Evolutionary conservation across 2,888 invertebrate species (phyloP), one percentile per base, ranked within the genome.

Genomic region (Steinernema scapterisci): DNA sequence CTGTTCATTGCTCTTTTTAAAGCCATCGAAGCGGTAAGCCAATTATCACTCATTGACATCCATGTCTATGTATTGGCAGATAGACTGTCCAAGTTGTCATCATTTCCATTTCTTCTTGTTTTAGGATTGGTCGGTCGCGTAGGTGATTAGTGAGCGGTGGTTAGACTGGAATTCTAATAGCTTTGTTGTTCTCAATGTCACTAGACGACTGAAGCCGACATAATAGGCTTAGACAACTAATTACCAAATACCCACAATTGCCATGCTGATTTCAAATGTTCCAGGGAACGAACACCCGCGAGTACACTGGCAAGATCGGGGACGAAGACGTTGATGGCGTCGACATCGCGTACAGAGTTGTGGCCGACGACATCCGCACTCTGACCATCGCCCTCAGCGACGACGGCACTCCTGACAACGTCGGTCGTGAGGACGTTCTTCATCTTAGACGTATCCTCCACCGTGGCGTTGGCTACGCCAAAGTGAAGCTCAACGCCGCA

Each of bases 261-360:
- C 2, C 31, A 16, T 27, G 21, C 44, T 25, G 70, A 70, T 27
- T 70, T 1, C 9, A 45, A 51, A 73, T 72, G 13, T 82, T 80
- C 54, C 83, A 89, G 94, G 93, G 80, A 16, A 95, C 95, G 27
- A 93, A 93, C 54, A 92, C 92, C 71, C 84, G 85, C 56, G 78
- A 74, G 2, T 86, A 99, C 89, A 91, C 92, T 84, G 97, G 99
- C 38, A 92, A 92, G 87, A 93, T 99, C 45, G 97, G 97, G 11
- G 90, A 90, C 63, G 95, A 94, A 16, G 99, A 99, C 90, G 89
- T 88, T 6, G 94, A 96, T 89, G 96, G 97, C 38, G 91, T 95
- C 75, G 99, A 99, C 89, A 99, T 99, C 97, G 99, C 99, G 0
- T 99, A 99, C 88, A 91, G 99, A 83, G 99, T 99, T 19, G 90